Base-by-base conservation (phyloP, 1,140 invertebrate genomes). In the Caenorhabditis brenneri region DNA sequence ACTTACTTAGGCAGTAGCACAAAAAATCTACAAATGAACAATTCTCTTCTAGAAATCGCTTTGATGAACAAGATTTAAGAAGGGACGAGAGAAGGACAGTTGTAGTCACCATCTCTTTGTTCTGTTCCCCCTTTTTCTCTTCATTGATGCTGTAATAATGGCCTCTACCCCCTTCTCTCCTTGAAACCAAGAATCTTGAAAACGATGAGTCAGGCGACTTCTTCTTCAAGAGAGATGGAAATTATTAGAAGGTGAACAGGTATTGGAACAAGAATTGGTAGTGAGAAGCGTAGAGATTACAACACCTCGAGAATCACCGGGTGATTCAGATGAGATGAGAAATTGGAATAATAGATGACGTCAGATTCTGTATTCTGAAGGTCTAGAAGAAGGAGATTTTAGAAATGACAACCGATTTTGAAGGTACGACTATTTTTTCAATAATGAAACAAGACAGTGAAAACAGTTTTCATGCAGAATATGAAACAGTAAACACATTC, bases 1-100 rank as follows among this genome's bases (percentile, higher is more conserved):
- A n/a, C n/a, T n/a, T n/a, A n/a, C n/a, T n/a, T n/a, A n/a, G n/a
- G n/a, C n/a, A n/a, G n/a, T n/a, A n/a, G n/a, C n/a, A n/a, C 15
- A n/a, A 1, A n/a, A 51, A 51, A 51, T 51, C 19, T 19, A 51
- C 15, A 15, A n/a, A 51, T 10, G 19, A 51, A 51, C 48, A 5
- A 51, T 51, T 7, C 7, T n/a, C 7, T 16, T 51, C 49, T 51
- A 51, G 49, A 51, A n/a, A 51, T n/a, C 7, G 15, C 49, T 16
- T 10, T n/a, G 31, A 65, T 27, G 31, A 65, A 65, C 58, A 65
- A 65, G 58, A 65, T 65, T 36, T 65, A 65, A 65, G 36, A 65
- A 24, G 31, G 31, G 27, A 16, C 9, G 22, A 53, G 24, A 29
- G 16, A 39, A 65, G 58, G 58, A 15, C 58, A 24, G n/a, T n/a